A percentile compares a stretch with the other conserved stretches of the same genome.
These are phyloP conservation scores for Sebastes fasciatus DNA, from an alignment of 2,113 vertebrate genomes.

Conservation along the genomic window DNA sequence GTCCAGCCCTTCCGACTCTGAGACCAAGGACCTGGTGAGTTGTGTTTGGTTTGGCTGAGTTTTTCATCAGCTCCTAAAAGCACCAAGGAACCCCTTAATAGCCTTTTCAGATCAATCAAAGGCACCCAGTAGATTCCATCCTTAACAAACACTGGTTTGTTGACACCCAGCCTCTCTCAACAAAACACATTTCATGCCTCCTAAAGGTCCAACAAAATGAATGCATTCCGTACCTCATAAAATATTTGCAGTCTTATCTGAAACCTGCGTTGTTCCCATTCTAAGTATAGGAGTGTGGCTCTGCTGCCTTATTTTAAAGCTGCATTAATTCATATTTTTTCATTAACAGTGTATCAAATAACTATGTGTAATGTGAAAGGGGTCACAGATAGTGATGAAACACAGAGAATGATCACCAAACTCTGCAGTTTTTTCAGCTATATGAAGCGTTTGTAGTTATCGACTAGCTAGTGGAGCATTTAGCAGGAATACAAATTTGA, in stretches of 20 bases:
- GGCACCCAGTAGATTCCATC: background rate
- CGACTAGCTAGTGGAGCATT: background rate
- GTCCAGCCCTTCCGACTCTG: conserved; percentile 89
- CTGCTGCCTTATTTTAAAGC: background rate
- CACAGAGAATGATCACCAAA: background rate
- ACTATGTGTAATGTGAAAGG: background rate
- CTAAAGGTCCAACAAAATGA: conserved; percentile 1
- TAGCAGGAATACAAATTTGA: background rate
- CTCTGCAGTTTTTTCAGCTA: background rate
- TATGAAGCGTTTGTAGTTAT: background rate
- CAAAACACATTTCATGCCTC: conserved; percentile 12
- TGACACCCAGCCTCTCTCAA: background rate
- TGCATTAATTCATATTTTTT: background rate
- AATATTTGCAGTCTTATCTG: background rate
- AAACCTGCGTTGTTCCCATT: background rate
- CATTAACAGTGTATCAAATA: background rate
- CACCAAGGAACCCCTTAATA: background rate
- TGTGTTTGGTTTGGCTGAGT: background rate
- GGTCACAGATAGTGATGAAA: background rate
- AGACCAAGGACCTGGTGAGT: conserved; percentile 93
- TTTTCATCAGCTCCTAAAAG: conserved; percentile 1
- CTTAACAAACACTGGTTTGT: background rate
- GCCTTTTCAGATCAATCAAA: conserved; percentile 8
- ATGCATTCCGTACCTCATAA: background rate
- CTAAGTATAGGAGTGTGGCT: background rate